phyloP scores from a whole-genome alignment of 1,140 invertebrate genomes.

The Drosophila takahashii region DNA sequence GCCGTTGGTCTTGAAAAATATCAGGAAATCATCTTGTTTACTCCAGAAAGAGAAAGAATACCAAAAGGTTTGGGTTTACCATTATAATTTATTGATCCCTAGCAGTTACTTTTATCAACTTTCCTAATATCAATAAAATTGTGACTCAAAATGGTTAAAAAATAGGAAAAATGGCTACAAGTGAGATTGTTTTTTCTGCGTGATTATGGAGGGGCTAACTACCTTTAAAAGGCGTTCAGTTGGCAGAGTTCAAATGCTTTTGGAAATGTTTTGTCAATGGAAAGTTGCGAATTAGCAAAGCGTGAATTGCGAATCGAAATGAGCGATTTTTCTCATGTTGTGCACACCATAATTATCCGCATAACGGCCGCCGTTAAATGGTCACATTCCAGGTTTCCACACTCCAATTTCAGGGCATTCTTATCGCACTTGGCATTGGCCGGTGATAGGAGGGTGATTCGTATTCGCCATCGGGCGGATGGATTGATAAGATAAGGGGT shows the following conservation, averaged over 20 bases:
- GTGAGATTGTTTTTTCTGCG: not conserved
- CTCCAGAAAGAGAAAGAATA: not conserved
- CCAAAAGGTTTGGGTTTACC: not conserved
- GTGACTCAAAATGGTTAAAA: not conserved
- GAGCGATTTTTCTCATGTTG: constrained; percentile 46
- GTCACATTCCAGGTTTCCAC: constrained; percentile 18
- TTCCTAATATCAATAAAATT: not conserved
- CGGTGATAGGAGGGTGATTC: constrained; percentile 2
- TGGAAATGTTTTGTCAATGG: constrained; percentile 77
- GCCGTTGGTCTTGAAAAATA: constrained; percentile 15
- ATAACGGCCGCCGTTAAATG: constrained; percentile 37
- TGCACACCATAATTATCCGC: constrained; percentile 53
- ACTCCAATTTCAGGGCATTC: constrained; percentile 28
- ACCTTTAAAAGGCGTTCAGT: constrained; percentile 23
- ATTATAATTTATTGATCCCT: not conserved
- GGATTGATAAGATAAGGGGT: constrained; percentile 48
- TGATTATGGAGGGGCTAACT: constrained; percentile 19
- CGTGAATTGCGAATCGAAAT: constrained; percentile 73
- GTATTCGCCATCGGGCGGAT: constrained; percentile 8
- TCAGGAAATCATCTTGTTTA: not conserved
- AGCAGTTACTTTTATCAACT: not conserved
- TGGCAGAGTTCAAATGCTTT: constrained; percentile 65
- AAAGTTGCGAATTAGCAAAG: constrained; percentile 76
- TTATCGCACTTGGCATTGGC: constrained; percentile 50
- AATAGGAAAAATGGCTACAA: not conserved